Evolutionary conservation across 2,113 vertebrate genomes (phyloP).

Genomic region (Tyto alba): DNA sequence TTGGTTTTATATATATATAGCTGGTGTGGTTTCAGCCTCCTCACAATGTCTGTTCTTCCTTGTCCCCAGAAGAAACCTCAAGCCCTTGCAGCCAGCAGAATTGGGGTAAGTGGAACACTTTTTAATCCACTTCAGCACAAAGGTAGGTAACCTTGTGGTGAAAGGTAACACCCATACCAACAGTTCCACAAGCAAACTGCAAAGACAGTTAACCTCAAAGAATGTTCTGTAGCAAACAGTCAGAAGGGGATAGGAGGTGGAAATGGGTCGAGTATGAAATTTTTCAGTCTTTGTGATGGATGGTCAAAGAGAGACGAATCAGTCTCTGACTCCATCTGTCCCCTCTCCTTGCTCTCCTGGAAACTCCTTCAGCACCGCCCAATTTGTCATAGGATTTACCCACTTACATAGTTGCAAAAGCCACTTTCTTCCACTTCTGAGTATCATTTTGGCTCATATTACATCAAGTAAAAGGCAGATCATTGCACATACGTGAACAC

Average conservation of each 20-base stretch:
- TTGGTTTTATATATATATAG: neutral
- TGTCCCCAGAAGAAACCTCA: neutral
- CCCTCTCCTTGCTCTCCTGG: neutral
- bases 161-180: neutral
- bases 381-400: neutral
- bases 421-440: neutral
- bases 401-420: neutral
- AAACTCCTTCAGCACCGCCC: neutral
- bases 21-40: neutral
- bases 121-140: neutral
- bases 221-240: neutral
- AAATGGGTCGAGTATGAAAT: neutral
- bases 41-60: neutral
- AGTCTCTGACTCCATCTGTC: neutral
- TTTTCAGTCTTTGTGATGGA: neutral
- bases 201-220: neutral
- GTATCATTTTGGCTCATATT: neutral
- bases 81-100: neutral
- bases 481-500: neutral
- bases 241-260: neutral
- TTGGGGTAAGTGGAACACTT: neutral
- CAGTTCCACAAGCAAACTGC: neutral
- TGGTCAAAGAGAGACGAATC: neutral
- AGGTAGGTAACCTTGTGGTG: neutral
- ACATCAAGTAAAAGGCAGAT: neutral